A percentile compares a stretch with the other conserved stretches of the same genome.
These are phyloP conservation scores for Progne subis DNA, from an alignment of 2,113 vertebrate genomes.

Conservation along the genomic window DNA sequence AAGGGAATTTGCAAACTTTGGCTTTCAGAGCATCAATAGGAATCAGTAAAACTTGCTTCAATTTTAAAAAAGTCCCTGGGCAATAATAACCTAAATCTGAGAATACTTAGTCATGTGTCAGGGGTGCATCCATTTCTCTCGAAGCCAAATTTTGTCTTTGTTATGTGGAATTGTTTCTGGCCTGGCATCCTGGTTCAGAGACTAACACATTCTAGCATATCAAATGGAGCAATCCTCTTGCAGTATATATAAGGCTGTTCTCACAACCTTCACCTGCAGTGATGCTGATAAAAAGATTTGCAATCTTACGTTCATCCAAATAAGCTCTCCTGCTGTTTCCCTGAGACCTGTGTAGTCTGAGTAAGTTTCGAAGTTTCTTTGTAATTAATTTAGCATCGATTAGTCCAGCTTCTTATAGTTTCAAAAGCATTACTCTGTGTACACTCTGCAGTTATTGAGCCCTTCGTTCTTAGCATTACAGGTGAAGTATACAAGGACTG, in stretches of 20 bases:
- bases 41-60: neutral
- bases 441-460: neutral
- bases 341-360: neutral
- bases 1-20: neutral
- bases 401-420: neutral
- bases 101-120: neutral
- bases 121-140: neutral
- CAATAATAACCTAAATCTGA: neutral
- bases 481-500: neutral
- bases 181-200: neutral
- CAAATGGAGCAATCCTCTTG: neutral
- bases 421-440: neutral
- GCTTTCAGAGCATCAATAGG: neutral
- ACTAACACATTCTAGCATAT: neutral
- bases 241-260: neutral
- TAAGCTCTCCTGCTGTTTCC: neutral
- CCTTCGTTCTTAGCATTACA: neutral
- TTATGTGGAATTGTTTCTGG: neutral
- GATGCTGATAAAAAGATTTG: neutral
- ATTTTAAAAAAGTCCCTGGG: neutral
- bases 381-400: neutral
- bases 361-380: neutral
- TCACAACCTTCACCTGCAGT: slow-evolving; percentile 9
- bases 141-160: neutral
- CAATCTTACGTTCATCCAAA: neutral